Base-by-base conservation (phyloP, 2,888 invertebrate genomes). In the Nomada lathburiana region DNA sequence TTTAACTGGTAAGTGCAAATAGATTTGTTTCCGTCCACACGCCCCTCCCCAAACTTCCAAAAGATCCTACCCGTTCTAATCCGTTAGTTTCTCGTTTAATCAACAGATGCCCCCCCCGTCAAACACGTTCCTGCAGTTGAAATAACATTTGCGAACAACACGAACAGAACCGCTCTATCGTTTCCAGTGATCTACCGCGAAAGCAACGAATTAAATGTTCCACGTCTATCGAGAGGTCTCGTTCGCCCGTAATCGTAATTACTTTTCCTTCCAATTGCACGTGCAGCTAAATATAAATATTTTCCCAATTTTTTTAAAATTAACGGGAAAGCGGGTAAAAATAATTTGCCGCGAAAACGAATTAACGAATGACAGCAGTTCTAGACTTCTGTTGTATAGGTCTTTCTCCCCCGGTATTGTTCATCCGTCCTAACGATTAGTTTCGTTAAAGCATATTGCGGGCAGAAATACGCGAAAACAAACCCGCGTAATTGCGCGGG, bases 101-200 rank as follows among this genome's bases (percentile, higher is more conserved):
- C 55, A 55, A 42, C 42, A n/a, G 23, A 57, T 44, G 57, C 44
- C n/a, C 62, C 20, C 44, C 62, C 20, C 44, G 16, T 69, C 23
- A 13, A 23, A 18, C 18, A 11, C 16, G 55, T 18, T 18, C 5
- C 23, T 11, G n/a, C 29, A 13, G 53, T 10, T n/a, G 59, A 26
- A 63, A 50, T 36, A 65, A 59, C n/a, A 26, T 63, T 75, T 55
- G 47, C 23, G 23, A 75, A 63, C 36, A 36, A 9, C 13, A 26
- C 47, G 44, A 11, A 10, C 1, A 2, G 11, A n/a, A 63, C n/a
- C 68, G 26, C 9, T 47, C n/a, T 20, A 53, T 20, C 44, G 44
- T 80, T 81, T 73, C 73, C 65, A 73, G 80, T 73, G 73, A 73
- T 73, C 68, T 36, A 55, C 26, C 20, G 55, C 13, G 42, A 16